These are phyloP conservation scores for Anthrax anthrax DNA, from an alignment of 2,888 invertebrate genomes.

Conservation along the genomic window DNA sequence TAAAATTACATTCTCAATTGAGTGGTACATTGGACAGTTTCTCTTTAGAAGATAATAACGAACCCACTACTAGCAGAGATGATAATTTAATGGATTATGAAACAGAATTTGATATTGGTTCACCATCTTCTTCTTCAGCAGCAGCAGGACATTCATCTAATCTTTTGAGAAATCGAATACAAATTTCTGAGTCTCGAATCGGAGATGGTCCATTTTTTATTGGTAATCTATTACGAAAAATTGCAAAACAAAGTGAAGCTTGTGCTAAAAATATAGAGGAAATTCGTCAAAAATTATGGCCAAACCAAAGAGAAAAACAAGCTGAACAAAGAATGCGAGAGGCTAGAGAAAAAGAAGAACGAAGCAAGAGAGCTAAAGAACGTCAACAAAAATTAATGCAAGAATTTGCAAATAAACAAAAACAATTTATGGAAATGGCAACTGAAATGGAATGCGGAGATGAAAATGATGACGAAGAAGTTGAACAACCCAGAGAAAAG, in stretches of 20 bases:
- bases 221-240: conserved; percentile 60
- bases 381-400: conserved; percentile 85
- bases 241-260: conserved; percentile 52
- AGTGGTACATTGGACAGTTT: conserved; percentile 74
- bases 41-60: conserved; percentile 44
- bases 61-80: too few species aligned
- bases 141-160: conserved; percentile 1
- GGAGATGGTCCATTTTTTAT: conserved; percentile 87
- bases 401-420: conserved; percentile 81
- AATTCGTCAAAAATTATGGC: conserved; percentile 63
- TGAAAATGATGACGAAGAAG: conserved; percentile 43
- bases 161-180: conserved; percentile 10
- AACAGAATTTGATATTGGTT: conserved; percentile 22
- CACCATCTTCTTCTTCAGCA: conserved; percentile 18
- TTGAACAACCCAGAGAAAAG: conserved; percentile 43
- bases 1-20: conserved; percentile 82
- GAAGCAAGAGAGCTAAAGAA: conserved; percentile 72
- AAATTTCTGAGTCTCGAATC: conserved; percentile 31
- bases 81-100: conserved; percentile 26
- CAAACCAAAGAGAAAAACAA: conserved; percentile 63
- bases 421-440: conserved; percentile 75
- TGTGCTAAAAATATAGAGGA: conserved; percentile 56
- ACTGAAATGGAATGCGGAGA: conserved; percentile 43
- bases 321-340: conserved; percentile 54
- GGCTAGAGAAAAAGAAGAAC: conserved; percentile 60